Evolutionary conservation across 2,113 vertebrate genomes (phyloP), one percentile per base, ranked within the genome.

Genomic region (Otolemur garnettii): DNA sequence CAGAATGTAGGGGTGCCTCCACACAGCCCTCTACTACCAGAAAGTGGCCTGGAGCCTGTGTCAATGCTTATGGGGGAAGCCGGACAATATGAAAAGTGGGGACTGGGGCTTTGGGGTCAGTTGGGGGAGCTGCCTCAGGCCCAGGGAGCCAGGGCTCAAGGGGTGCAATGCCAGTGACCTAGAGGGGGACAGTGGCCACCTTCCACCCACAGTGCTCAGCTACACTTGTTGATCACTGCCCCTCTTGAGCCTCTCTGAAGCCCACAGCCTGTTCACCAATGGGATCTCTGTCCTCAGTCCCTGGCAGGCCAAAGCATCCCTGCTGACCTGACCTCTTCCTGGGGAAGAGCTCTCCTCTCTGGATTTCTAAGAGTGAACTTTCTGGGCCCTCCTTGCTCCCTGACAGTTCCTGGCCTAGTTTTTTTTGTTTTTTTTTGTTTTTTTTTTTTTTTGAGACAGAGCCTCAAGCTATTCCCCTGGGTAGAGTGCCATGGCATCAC

Each of bases 1-100:
- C 0, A 1, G 19, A 28, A 26, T 2, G 1, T 2, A 18, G 10
- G 50, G 33, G 1, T 7, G 22, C 13, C 50, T 79, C 68, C 35
- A 11, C 28, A 1, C 11, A 22, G 80, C 1, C 24, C 55, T 26
- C 30, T 15, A 11, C 30, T 55, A 15, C 60, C 26, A 50, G 26
- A 55, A 59, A 33, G 24, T 2, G 53, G 53, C 11, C 59, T 1
- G 4, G 59, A 66, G 59, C 59, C 64, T 13, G 2, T 19, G 78
- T 26, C 7, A 0, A 45, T 11, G 4, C 33, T 69, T 28, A 78
- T 10, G 53, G 30, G 62, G 62, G 10, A 26, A 4, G 35, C 68
- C 2, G 14, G 59, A 1, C 14, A 5, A 42, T 28, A 19, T 24
- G 35, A 42, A 18, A 45, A 60, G 12, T 13, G 24, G 45, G 50